These are phyloP conservation scores for Himalopsyche kuldschensis DNA, from an alignment of 2,888 invertebrate species.

Conservation along the genomic window DNA sequence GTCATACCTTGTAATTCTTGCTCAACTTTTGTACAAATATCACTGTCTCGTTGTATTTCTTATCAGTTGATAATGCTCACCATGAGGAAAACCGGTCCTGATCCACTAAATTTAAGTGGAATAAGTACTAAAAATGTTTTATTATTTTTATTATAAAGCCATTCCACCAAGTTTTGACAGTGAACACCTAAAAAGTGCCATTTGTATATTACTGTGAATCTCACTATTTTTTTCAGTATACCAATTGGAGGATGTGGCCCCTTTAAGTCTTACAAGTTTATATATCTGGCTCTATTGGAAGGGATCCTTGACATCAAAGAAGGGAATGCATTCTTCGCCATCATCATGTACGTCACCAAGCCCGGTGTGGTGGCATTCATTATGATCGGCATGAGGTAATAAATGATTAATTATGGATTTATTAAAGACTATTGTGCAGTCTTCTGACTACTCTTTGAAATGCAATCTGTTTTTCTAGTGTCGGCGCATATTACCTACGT, in stretches of 20 bases:
- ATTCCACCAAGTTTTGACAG: too few species aligned
- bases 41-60: too few species aligned
- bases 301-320: conserved; percentile 57
- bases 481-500: conserved; percentile 65
- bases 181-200: background rate
- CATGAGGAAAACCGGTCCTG: too few species aligned
- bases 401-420: too few species aligned
- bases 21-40: too few species aligned
- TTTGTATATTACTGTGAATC: background rate
- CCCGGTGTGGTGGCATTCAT: conserved; percentile 66
- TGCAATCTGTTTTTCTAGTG: conserved; percentile 49
- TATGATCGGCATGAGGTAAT: conserved; percentile 63
- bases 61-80: too few species aligned
- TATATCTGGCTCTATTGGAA: conserved; percentile 62
- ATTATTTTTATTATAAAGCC: too few species aligned
- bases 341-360: conserved; percentile 56
- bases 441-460: background rate
- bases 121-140: too few species aligned
- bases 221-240: conserved; percentile 50
- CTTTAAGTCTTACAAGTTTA: conserved; percentile 58
- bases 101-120: too few species aligned
- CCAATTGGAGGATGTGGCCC: conserved; percentile 66
- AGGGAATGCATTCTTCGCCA: conserved; percentile 51
- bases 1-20: too few species aligned
- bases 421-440: background rate